Base-by-base conservation (phyloP, 2,113 vertebrate species). In the Dolichallabes microphthalmus region DNA sequence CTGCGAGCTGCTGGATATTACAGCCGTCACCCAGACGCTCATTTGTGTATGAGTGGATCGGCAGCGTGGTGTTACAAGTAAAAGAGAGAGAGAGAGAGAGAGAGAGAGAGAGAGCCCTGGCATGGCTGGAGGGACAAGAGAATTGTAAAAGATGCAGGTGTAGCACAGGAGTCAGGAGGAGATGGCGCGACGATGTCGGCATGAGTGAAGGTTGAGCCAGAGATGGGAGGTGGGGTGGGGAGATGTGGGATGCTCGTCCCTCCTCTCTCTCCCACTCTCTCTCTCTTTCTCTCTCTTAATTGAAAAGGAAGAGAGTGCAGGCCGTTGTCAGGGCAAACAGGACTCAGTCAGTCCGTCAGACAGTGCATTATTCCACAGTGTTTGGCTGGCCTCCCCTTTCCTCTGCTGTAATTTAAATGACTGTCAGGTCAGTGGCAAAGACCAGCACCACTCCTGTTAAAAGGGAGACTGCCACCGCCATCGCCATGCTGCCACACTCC, bases 381-480 rank as follows among this genome's bases (percentile, higher is more conserved):
- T 90, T 89, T 89, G 93, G 93, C 95, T 96, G 95, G 95, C 95
- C 94, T 93, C 86, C 85, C 89, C 87, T 88, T 86, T 86, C 86
- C 91, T 92, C 91, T 90, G 93, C 88, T 93, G 93, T 94, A 95
- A 94, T 94, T 95, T 94, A 95, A 94, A 94, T 95, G 95, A 95
- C 94, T 95, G 94, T 95, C 95, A 95, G 94, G 95, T 95, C 94
- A 95, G 94, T 94, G 93, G 91, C 90, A 91, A 83, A 92, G 94
- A 93, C 93, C 93, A 95, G 96, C 93, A 94, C 93, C 93, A 93
- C 91, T 93, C 93, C 93, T 96, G 97, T 97, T 98, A 98, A 98
- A 99, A 98, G 97, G 97, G 96, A 98, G 94, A 91, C 93, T 94
- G 94, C 96, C 97, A 96, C 95, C 95, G 95, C 95, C 95, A 93